Percentiles rank a stretch among this genome's conserved stretches.
These are phyloP conservation scores for Rana temporaria DNA, from an alignment of 2,113 vertebrate species.

Conservation along the genomic window DNA sequence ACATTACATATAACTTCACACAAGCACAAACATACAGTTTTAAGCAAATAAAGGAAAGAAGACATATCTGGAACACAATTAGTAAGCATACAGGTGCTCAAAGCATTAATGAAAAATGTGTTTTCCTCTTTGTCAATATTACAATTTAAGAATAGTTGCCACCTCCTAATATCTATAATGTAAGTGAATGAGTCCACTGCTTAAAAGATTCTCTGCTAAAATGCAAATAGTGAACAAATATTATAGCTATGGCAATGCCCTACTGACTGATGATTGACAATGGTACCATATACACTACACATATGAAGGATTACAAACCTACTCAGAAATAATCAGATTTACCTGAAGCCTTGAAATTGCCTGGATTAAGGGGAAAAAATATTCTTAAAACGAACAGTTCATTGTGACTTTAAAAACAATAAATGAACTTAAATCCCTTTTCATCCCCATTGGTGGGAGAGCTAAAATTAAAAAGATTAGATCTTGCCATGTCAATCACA, in stretches of 20 bases:
- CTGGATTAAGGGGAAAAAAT: slow-evolving; percentile 66
- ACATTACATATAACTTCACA: too few species aligned
- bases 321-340: slow-evolving; percentile 35
- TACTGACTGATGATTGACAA: neutral
- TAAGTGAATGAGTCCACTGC: too few species aligned
- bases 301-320: neutral
- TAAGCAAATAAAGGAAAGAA: too few species aligned
- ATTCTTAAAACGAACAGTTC: slow-evolving; percentile 71
- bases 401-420: slow-evolving; percentile 79
- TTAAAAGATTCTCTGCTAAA: too few species aligned
- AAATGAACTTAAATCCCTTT: slow-evolving; percentile 80
- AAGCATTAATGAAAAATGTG: too few species aligned
- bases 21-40: too few species aligned
- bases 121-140: too few species aligned
- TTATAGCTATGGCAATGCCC: neutral
- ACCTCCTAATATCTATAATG: too few species aligned
- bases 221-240: neutral
- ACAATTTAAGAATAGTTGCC: too few species aligned
- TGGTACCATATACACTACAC: neutral
- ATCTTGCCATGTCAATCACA: slow-evolving; percentile 76
- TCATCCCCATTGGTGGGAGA: slow-evolving; percentile 79
- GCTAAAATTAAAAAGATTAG: slow-evolving; percentile 85
- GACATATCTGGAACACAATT: too few species aligned
- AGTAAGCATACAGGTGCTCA: too few species aligned
- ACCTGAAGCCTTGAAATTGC: slow-evolving; percentile 73